A percentile compares a stretch with the other conserved stretches of the same genome.
Evolutionary conservation across 2,888 invertebrate genomes (phyloP).

Genomic region (Agrochola circellaris): DNA sequence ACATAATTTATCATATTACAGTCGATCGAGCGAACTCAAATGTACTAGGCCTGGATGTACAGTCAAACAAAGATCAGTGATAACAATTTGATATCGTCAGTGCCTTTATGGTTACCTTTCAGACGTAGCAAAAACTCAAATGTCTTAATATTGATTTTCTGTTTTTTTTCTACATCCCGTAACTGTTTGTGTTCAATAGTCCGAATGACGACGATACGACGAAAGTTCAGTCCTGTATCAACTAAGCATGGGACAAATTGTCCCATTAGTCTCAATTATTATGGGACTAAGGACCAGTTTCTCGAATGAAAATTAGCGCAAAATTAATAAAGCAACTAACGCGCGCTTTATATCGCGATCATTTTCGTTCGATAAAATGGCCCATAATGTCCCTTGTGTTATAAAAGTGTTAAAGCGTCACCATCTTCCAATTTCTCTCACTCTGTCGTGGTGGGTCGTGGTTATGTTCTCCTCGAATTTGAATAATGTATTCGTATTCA

Average conservation of each 20-base stretch:
- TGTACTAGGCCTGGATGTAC: neutral
- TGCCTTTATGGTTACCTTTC: too few relatives aligned
- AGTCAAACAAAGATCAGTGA: neutral
- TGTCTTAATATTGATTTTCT: neutral
- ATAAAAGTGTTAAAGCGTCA: neutral
- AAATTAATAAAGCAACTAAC: neutral
- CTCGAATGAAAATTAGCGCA: neutral
- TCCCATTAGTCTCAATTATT: neutral
- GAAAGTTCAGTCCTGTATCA: neutral
- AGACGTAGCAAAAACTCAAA: neutral
- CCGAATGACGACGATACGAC: neutral
- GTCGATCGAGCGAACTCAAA: neutral
- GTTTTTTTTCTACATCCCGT: neutral
- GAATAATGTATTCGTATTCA: neutral
- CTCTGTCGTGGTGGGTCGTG: conserved; percentile 23
- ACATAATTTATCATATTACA: neutral
- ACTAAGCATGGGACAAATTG: neutral
- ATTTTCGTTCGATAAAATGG: neutral
- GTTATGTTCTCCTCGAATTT: conserved; percentile 3
- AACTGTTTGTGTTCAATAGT: neutral
- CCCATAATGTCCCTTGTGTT: neutral
- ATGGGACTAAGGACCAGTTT: neutral
- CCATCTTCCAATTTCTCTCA: conserved; percentile 32
- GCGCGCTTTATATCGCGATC: neutral
- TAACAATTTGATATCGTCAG: neutral